phyloP scores from a whole-genome alignment of 2,888 invertebrate genomes.

The Sinohyriopsis cumingii region DNA sequence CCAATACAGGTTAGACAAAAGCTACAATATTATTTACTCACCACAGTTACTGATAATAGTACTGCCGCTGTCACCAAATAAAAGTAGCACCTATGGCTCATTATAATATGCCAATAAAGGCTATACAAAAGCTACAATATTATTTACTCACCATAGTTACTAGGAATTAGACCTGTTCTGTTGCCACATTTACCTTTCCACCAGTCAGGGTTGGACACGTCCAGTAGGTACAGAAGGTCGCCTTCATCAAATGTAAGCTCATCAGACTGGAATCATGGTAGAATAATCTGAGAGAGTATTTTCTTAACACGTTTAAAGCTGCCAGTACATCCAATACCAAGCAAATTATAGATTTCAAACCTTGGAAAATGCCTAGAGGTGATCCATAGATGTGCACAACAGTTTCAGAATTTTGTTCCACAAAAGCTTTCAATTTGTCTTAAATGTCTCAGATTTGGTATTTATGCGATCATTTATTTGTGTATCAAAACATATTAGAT shows the following conservation, averaged over 20 bases:
- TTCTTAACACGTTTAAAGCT: not conserved
- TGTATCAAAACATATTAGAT: no score
- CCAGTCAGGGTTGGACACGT: constrained; percentile 76
- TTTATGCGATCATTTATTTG: no score
- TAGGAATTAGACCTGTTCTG: constrained; percentile 76
- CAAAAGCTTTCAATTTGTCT: no score
- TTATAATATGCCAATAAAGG: not conserved
- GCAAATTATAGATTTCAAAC: no score
- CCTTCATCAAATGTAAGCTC: constrained; percentile 80
- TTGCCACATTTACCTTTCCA: constrained; percentile 76
- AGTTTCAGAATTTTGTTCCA: no score
- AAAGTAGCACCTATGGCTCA: not conserved
- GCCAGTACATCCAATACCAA: no score
- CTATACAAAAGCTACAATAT: not conserved
- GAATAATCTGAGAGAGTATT: not conserved
- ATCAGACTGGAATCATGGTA: constrained; percentile 69
- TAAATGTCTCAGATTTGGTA: no score
- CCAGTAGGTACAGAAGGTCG: constrained; percentile 77
- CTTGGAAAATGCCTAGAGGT: no score
- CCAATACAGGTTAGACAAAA: not conserved
- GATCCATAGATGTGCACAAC: no score
- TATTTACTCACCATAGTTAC: constrained; percentile 76
- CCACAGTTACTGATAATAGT: constrained; percentile 75
- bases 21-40: constrained; percentile 51
- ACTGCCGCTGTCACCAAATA: not conserved